Evolutionary conservation across 2,797 vertebrate species (phyloP).

Genomic region (Tokudaia tokunoshimensis): DNA sequence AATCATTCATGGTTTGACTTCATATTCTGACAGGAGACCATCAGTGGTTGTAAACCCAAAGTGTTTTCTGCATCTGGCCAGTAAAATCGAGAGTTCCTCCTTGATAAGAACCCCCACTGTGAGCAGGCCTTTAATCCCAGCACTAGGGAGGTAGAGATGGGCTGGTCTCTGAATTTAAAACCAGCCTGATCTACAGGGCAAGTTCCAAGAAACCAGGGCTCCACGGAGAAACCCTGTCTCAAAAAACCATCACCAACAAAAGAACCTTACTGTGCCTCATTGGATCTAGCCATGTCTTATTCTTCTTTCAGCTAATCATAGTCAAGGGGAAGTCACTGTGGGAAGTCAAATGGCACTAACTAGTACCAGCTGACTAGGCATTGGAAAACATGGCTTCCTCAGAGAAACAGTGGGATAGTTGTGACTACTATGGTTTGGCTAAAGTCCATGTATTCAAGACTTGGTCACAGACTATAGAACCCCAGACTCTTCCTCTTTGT

Average conservation of each 20-base stretch:
- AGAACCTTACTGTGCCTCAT: not conserved
- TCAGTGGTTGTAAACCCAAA: not conserved
- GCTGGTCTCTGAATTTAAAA: not conserved
- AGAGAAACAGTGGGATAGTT: not conserved
- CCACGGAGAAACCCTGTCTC: not conserved
- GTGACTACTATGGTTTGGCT: not conserved
- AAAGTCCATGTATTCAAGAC: not conserved
- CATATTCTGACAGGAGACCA: not conserved
- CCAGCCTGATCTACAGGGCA: not conserved
- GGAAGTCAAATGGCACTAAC: not conserved
- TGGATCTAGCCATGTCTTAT: not conserved
- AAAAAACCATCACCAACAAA: not conserved
- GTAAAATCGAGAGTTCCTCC: not conserved
- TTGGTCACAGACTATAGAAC: not conserved
- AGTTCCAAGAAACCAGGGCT: not conserved
- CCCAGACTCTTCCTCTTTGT: not conserved
- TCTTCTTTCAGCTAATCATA: slow-evolving; percentile 5
- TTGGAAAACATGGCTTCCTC: slow-evolving; percentile 2
- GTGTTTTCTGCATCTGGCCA: not conserved
- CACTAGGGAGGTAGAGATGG: not conserved
- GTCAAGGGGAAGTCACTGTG: not conserved
- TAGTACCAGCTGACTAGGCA: not conserved
- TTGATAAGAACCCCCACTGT: not conserved
- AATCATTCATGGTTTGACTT: not conserved
- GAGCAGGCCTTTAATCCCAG: not conserved